Percentiles rank a stretch among this genome's conserved stretches.
phyloP scores from a whole-genome alignment of 2,113 vertebrate genomes.

The Bubalus kerabau region DNA sequence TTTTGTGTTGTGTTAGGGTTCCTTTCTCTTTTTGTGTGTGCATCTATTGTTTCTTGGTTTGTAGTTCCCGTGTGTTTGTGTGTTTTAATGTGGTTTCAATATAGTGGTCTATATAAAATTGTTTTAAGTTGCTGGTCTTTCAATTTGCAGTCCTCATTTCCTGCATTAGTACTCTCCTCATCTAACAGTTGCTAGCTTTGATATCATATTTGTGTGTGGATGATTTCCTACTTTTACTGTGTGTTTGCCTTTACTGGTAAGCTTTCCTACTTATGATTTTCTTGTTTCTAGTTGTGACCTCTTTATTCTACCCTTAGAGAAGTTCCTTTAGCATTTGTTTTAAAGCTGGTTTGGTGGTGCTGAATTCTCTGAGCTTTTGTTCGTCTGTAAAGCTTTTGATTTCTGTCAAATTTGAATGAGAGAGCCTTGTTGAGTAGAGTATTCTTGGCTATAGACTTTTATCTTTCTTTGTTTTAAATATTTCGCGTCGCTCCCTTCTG shows the following conservation, averaged over 20 bases:
- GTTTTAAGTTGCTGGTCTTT: background rate
- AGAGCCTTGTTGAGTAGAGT: background rate
- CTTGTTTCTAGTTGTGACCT: background rate
- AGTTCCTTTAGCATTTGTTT: background rate
- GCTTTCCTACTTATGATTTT: background rate
- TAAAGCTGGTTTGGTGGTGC: background rate
- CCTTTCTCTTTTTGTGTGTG: background rate
- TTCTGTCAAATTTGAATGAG: background rate
- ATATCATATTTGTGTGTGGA: background rate
- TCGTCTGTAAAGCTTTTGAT: background rate
- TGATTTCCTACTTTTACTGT: background rate
- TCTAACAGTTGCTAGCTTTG: background rate
- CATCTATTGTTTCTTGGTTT: background rate
- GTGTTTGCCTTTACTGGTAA: background rate
- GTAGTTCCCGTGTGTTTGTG: background rate
- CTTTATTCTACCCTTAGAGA: background rate
- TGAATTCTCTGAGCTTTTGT: background rate
- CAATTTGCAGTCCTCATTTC: background rate
- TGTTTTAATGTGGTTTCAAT: background rate
- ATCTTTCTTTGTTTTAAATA: background rate
- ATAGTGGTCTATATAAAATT: background rate
- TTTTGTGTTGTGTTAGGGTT: background rate
- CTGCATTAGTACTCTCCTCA: background rate
- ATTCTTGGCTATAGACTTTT: background rate
- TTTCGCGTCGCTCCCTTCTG: background rate